Percentiles rank a stretch among this genome's conserved stretches.
Conservation (phyloP, 2,888 invertebrate species). For the Eristalis pertinax region DNA sequence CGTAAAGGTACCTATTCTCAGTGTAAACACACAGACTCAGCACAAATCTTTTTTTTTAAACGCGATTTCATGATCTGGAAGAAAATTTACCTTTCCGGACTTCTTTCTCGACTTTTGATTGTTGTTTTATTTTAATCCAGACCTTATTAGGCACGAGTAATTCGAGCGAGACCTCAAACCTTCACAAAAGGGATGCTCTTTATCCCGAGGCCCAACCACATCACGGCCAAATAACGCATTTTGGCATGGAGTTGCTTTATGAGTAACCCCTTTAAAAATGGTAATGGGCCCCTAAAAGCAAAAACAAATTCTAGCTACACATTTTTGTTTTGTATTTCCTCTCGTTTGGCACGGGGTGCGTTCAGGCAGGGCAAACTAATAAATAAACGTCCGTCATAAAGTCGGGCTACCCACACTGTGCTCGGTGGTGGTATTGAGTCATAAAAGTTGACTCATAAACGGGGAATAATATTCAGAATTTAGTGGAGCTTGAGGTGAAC, state of each 20-base stretch:
- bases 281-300: not conserved
- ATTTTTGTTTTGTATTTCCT: not conserved
- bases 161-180: not conserved
- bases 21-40: too few species aligned
- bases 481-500: not conserved
- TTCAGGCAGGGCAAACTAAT: not conserved
- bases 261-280: not conserved
- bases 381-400: not conserved
- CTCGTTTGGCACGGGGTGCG: not conserved
- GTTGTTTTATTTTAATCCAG: not conserved
- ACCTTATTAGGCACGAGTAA: not conserved
- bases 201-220: not conserved
- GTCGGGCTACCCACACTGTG: not conserved
- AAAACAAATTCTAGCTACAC: not conserved
- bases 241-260: not conserved
- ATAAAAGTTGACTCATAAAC: constrained; percentile 4
- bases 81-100: not conserved
- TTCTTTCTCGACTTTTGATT: not conserved
- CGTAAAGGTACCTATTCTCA: too few species aligned
- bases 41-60: too few species aligned
- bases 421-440: not conserved
- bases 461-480: not conserved
- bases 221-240: not conserved
- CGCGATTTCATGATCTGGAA: not conserved
- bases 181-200: not conserved